Percentiles rank a stretch among this genome's conserved stretches.
These are phyloP conservation scores for Crotalus tigris DNA, from an alignment of 2,113 vertebrate species.

Conservation along the genomic window DNA sequence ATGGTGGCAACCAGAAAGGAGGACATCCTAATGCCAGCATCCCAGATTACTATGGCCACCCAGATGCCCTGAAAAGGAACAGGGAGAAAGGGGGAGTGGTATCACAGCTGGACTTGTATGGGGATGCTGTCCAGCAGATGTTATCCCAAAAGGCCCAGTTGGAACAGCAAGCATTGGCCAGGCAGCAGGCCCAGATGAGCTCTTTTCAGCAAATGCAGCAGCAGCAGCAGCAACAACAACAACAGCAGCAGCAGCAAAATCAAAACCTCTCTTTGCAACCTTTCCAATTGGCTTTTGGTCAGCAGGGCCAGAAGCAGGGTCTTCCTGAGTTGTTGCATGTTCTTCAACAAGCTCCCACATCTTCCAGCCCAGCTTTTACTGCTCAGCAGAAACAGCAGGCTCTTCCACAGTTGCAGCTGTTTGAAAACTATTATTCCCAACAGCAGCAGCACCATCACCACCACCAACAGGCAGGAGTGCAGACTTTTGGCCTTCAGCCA, in stretches of 20 bases:
- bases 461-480: constrained; percentile 67
- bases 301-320: constrained; percentile 85
- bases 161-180: constrained; percentile 75
- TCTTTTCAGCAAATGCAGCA: constrained; percentile 79
- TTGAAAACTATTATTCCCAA: constrained; percentile 80
- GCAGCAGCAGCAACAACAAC: constrained; percentile 45
- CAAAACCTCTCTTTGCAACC: constrained; percentile 87
- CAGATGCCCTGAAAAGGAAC: constrained; percentile 73
- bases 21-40: constrained; percentile 67
- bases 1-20: constrained; percentile 71
- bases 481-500: constrained; percentile 67
- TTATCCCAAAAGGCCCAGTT: constrained; percentile 73
- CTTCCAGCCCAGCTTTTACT: constrained; percentile 62
- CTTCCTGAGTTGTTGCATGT: constrained; percentile 81
- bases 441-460: constrained; percentile 71
- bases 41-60: constrained; percentile 72
- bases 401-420: constrained; percentile 78
- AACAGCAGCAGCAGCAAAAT: constrained; percentile 61
- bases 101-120: constrained; percentile 75
- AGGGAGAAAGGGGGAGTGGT: constrained; percentile 78
- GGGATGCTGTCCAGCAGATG: constrained; percentile 77
- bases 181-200: constrained; percentile 73
- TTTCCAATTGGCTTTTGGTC: constrained; percentile 94
- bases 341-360: constrained; percentile 79
- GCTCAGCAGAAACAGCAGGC: constrained; percentile 71